Evolutionary conservation across 2,888 invertebrate species (phyloP).

Genomic region (Acleris sparsana): DNA sequence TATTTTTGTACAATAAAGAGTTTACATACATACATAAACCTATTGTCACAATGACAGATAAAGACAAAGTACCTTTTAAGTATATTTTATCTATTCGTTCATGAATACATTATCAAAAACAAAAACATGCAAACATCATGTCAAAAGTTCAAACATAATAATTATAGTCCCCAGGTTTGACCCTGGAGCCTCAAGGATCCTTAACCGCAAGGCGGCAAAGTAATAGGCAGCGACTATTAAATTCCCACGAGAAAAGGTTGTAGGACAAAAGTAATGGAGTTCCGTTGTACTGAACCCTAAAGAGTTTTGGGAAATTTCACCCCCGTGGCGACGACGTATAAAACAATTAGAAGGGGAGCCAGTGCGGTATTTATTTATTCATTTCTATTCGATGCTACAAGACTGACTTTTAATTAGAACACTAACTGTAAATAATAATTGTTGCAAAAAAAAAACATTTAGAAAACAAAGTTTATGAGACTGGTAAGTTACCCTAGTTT

Average conservation of each 20-base stretch:
- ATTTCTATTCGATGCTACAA: background rate
- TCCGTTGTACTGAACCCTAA: constrained; percentile 65
- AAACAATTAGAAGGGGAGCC: constrained; percentile 52
- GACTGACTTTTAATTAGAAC: background rate
- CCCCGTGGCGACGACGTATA: constrained; percentile 60
- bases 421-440: background rate
- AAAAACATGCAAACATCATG: no score
- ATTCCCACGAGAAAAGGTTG: constrained; percentile 52
- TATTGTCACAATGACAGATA: no score
- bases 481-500: no score
- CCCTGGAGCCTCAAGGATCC: background rate
- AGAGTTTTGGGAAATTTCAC: constrained; percentile 57
- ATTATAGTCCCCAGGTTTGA: background rate
- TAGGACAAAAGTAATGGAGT: constrained; percentile 73
- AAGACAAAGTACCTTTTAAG: no score
- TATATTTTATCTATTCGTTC: no score
- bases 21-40: no score
- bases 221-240: constrained; percentile 63
- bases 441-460: no score
- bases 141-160: background rate
- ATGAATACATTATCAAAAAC: no score
- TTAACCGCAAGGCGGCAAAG: constrained; percentile 3
- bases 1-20: no score
- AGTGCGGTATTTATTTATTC: background rate
- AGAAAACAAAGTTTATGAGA: no score